Conservation (phyloP, 2,797 vertebrate genomes). For the Micromesistius poutassou region DNA sequence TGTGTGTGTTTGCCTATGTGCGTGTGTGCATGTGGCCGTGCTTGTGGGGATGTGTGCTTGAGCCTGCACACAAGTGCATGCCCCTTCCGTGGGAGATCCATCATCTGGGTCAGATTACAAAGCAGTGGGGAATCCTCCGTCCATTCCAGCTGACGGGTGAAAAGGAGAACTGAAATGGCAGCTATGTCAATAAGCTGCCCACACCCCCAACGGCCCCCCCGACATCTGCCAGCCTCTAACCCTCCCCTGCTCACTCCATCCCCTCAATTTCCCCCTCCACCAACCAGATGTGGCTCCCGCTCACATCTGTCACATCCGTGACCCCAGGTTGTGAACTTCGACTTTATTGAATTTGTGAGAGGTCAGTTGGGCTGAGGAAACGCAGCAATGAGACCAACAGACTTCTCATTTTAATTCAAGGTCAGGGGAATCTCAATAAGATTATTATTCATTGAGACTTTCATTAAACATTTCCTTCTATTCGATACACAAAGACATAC, state of each 20-base stretch:
- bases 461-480: too few species aligned
- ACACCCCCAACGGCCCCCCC: constrained; percentile 48
- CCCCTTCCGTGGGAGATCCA: constrained; percentile 46
- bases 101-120: constrained; percentile 68
- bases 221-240: constrained; percentile 65
- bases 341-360: constrained; percentile 8
- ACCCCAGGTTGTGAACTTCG: constrained; percentile 29
- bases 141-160: constrained; percentile 59
- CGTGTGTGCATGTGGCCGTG: neutral
- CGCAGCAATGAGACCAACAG: neutral
- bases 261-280: constrained; percentile 40
- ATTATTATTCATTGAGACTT: too few species aligned
- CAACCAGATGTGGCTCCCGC: constrained; percentile 57
- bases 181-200: constrained; percentile 67
- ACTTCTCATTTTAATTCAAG: too few species aligned
- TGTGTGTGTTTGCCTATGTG: neutral
- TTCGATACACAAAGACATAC: too few species aligned
- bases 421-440: too few species aligned
- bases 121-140: constrained; percentile 58
- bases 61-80: constrained; percentile 25
- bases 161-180: constrained; percentile 66
- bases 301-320: constrained; percentile 47
- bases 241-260: constrained; percentile 57
- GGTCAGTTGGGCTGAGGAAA: neutral
- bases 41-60: neutral